Evolutionary conservation across 2,888 invertebrate species (phyloP), one percentile per base, ranked within the genome.

Genomic region (Psylliodes chrysocephalus): DNA sequence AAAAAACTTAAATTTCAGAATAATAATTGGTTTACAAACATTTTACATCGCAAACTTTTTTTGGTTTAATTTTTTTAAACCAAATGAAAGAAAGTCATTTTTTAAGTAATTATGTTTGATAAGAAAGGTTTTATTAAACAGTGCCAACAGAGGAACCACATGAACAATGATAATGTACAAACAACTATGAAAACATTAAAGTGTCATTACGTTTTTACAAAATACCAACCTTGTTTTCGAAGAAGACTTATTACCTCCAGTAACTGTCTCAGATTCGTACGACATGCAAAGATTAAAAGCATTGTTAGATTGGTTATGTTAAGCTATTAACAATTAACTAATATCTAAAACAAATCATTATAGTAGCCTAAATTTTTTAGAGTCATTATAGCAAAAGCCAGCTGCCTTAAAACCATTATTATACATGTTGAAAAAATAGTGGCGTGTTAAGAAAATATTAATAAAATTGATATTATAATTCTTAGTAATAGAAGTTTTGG

Each of bases 221-320:
- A 66, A 71, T 79, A 80, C 79, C 75, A 76, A 81, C 82, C 87
- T 86, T 78, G 86, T 67, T 10, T 55, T 67, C 14, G 72, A 66
- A 44, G 70, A 86, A 67, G 87, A 78, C 71, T 86, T 87, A 81
- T 87, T 87, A 83, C 88, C 88, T 85, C 87, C 88, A 82, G 87
- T 84, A 81, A 86, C 85, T 83, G 87, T 85, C 86, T 88, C 88
- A 84, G 85, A 87, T 86, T 88, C 88, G 88, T 88, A 88, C 87
- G 88, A 87, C 88, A 88, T 88, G 88, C 88, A 88, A 88, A 87
- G 77, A 79, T 81, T 80, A 82, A 80, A 79, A 74, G 77, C 76
- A 75, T 68, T 76, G 79, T 79, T 78, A 79, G 76, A 72, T 73
- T 65, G 22, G 64, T 62, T 63, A 59, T 70, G 54, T 65, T 61